These are phyloP conservation scores for Iselma pallidipennis DNA, from an alignment of 2,888 invertebrate species.

Conservation along the genomic window DNA sequence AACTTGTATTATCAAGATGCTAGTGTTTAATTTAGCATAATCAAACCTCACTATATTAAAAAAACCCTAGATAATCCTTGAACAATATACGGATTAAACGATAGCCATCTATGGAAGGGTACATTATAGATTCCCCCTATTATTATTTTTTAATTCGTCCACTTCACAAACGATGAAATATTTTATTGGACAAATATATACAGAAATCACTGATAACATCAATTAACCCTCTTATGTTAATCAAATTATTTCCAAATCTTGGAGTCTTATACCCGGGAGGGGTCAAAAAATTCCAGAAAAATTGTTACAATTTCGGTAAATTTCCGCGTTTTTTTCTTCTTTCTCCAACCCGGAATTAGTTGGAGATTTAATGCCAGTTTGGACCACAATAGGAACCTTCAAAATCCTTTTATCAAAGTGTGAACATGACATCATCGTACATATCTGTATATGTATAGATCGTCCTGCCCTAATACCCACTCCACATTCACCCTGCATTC, in stretches of 20 bases:
- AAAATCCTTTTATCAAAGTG: conserved; percentile 47
- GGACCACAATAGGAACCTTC: conserved; percentile 34
- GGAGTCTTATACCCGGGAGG: no score
- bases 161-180: not conserved
- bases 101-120: conserved; percentile 20
- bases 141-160: conserved; percentile 20
- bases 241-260: not conserved
- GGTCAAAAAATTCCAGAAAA: no score
- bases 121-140: conserved; percentile 18
- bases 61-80: conserved; percentile 12
- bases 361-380: conserved; percentile 26
- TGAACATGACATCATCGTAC: conserved; percentile 32
- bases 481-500: conserved; percentile 42
- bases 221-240: not conserved
- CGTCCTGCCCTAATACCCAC: conserved; percentile 42
- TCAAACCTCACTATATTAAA: conserved; percentile 10
- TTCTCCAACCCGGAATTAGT: not conserved
- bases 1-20: conserved; percentile 20
- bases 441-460: conserved; percentile 18
- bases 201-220: not conserved
- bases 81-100: conserved; percentile 21
- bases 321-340: not conserved
- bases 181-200: not conserved
- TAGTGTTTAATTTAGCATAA: conserved; percentile 23
- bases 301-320: not conserved